A percentile compares a stretch with the other conserved stretches of the same genome.
phyloP scores from a whole-genome alignment of 1,140 invertebrate species.

The Bombus soroeensis region DNA sequence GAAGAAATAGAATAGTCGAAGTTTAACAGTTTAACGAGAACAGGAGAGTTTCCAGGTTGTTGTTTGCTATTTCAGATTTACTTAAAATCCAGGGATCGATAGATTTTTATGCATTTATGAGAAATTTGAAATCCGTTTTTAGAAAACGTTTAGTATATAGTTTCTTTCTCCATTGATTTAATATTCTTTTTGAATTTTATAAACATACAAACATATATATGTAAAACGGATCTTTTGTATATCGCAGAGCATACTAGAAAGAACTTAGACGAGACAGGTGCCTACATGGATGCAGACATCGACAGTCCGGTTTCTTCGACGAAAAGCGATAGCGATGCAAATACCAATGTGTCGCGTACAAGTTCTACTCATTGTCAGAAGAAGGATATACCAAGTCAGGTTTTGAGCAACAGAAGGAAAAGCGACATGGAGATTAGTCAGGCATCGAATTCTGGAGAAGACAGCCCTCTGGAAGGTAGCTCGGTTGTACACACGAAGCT shows the following conservation, averaged over 20 bases:
- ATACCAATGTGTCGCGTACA: constrained; percentile 1
- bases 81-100: too few species aligned
- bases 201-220: not conserved
- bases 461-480: constrained; percentile 83
- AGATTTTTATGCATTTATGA: too few species aligned
- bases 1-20: too few species aligned
- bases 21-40: too few species aligned
- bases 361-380: constrained; percentile 22
- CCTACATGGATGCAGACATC: constrained; percentile 56
- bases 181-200: too few species aligned
- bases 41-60: too few species aligned
- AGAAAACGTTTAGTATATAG: too few species aligned
- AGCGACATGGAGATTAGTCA: constrained; percentile 84
- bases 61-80: too few species aligned
- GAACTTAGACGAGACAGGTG: constrained; percentile 61
- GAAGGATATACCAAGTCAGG: constrained; percentile 55
- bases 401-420: constrained; percentile 76
- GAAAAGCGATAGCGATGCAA: constrained; percentile 60
- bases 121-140: too few species aligned
- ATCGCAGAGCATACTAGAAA: constrained; percentile 66
- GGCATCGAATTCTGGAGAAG: constrained; percentile 83
- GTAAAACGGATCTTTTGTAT: not conserved
- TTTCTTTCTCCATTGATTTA: too few species aligned
- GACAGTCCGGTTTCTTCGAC: constrained; percentile 65
- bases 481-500: constrained; percentile 86